Evolutionary conservation across 23 tunicate species (phyloP).

Genomic region (Styela plicata): DNA sequence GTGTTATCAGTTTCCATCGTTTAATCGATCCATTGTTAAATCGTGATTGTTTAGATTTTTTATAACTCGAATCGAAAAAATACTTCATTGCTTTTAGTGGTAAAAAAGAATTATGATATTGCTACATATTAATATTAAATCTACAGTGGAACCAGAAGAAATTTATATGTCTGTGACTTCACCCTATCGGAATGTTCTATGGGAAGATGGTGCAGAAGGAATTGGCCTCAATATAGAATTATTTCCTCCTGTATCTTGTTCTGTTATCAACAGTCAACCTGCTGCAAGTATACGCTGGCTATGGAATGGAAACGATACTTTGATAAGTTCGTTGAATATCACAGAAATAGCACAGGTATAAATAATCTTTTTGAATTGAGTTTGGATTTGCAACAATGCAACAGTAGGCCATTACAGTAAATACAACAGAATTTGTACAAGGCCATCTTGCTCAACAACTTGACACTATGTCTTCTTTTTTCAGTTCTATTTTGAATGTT

Average conservation of each 20-base stretch:
- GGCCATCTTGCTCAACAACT: no score
- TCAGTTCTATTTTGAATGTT: no score
- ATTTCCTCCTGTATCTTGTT: neutral
- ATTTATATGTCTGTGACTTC: neutral
- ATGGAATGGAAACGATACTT: neutral
- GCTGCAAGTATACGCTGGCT: conserved; percentile 7
- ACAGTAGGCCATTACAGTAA: no score
- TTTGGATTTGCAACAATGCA: no score
- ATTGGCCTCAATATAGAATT: neutral
- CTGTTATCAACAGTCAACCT: conserved; percentile 1
- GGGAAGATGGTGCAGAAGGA: neutral
- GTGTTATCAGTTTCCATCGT: no score
- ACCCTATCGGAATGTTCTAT: neutral
- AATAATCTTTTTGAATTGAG: neutral
- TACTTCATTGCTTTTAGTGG: no score
- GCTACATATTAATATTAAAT: neutral
- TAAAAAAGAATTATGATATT: no score
- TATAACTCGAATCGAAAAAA: no score
- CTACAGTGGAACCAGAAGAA: neutral
- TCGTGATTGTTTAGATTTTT: no score
- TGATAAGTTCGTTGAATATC: neutral
- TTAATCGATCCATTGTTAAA: no score
- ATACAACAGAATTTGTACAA: no score
- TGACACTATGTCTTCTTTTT: neutral
- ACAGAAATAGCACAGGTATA: neutral